Evolutionary conservation across 2,888 invertebrate genomes (phyloP).

Genomic region (Drosophila formosana): DNA sequence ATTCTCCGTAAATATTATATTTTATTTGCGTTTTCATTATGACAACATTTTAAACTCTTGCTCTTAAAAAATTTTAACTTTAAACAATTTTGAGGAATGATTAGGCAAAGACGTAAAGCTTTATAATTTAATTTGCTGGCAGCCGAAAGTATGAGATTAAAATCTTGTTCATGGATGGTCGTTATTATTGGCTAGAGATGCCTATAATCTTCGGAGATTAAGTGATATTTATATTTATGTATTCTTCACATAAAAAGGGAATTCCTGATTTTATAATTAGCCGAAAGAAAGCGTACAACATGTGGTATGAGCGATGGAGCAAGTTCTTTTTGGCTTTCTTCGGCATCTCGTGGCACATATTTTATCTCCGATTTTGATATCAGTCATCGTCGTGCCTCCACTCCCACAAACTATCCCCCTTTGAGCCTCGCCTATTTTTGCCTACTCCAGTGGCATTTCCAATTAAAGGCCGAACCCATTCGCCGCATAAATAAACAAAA

Average conservation of each 20-base stretch:
- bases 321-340: neutral
- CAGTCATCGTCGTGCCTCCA: slow-evolving; percentile 17
- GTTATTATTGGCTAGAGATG: neutral
- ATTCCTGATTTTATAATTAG: neutral
- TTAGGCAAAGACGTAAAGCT: neutral
- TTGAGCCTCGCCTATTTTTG: slow-evolving; percentile 24
- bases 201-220: neutral
- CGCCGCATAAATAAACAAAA: slow-evolving; percentile 31
- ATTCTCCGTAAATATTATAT: no score
- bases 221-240: slow-evolving; percentile 1
- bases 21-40: no score
- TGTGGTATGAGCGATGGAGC: neutral
- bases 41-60: no score
- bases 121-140: neutral
- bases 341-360: neutral
- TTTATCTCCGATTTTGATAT: neutral
- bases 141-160: neutral
- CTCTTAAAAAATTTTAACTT: no score
- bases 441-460: slow-evolving; percentile 53
- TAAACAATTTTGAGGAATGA: no score
- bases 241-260: neutral
- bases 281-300: neutral
- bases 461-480: slow-evolving; percentile 50
- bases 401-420: slow-evolving; percentile 5
- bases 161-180: neutral